Base-by-base conservation (phyloP, 92 coral and sea anemone genomes). In the Heliopora coerulea region DNA sequence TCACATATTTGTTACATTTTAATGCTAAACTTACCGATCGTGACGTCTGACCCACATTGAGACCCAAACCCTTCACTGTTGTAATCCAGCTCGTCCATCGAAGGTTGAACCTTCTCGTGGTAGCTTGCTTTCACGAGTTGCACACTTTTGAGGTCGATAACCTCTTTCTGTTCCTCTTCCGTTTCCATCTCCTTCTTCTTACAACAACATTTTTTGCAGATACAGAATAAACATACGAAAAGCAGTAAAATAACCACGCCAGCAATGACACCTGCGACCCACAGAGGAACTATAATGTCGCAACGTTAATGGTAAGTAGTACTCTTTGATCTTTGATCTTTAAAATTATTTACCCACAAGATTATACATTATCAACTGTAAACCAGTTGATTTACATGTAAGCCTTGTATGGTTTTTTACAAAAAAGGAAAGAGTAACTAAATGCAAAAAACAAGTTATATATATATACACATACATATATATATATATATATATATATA, bases 31-130 rank as follows among this genome's bases (percentile, higher is more conserved):
- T 24, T 66, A 93, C 98, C 98, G 78, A 89, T 93, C 69, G 91
- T 88, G 1, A 87, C 91, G 11, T 88, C 98, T 8, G 96, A 83
- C 41, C 96, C 91, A 15, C 78, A 84, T 56, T 89, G 91, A 0
- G 96, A 89, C 59, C 80, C 82, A 48, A 87, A 93, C 40, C 91
- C 98, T 39, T 93, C 98, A 37, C 98, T 93, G 84, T 93, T 93
- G 52, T 93, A 93, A 73, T 93, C 98, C 72, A 93, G 65, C 65
- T 93, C 98, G 37, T 93, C 98, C 41, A 90, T 82, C 1, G 98
- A 93, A 2, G 98, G 98, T 74, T 93, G 98, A 13, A 93, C 98
- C 84, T 87, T 93, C 44, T 93, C 98, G 30, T 87, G 98, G 59
- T 93, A 93, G 31, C 98, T 93, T 24, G 98, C 98, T 9, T 87